These are phyloP conservation scores for Clinocottus analis DNA, from an alignment of 2,113 vertebrate genomes.

Conservation along the genomic window DNA sequence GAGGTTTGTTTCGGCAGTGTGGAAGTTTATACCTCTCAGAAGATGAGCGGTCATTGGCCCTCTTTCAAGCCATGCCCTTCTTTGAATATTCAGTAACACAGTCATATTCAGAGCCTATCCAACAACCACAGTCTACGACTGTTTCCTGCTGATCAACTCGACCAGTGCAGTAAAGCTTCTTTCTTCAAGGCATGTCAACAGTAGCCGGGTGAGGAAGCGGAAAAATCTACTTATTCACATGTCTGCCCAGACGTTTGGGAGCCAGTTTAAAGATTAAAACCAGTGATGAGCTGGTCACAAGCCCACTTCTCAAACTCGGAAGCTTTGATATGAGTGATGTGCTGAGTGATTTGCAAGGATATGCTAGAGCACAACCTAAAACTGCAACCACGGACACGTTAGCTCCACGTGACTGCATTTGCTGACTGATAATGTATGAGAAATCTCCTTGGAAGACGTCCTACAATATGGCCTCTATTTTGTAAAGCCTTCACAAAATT, in stretches of 20 bases:
- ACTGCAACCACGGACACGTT: slow-evolving; percentile 41
- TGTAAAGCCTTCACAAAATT: neutral
- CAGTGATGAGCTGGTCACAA: slow-evolving; percentile 49
- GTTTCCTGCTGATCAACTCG: slow-evolving; percentile 10
- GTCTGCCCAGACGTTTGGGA: slow-evolving; percentile 21
- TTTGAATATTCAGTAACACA: slow-evolving; percentile 1
- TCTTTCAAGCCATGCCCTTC: slow-evolving; percentile 1
- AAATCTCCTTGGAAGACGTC: slow-evolving; percentile 28
- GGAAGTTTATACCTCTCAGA: neutral
- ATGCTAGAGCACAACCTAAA: slow-evolving; percentile 23
- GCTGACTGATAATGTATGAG: slow-evolving; percentile 52
- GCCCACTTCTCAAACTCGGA: slow-evolving; percentile 9
- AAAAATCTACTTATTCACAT: slow-evolving; percentile 44
- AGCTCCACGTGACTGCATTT: slow-evolving; percentile 48
- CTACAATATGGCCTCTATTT: neutral
- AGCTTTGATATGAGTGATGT: slow-evolving; percentile 16
- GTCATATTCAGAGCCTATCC: neutral
- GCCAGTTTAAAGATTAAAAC: slow-evolving; percentile 39
- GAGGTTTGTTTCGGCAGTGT: slow-evolving; percentile 29
- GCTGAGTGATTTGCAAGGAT: slow-evolving; percentile 33
- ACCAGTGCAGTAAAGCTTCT: slow-evolving; percentile 20
- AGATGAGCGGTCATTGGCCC: neutral
- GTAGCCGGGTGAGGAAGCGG: slow-evolving; percentile 33
- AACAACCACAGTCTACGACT: neutral
- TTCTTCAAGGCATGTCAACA: slow-evolving; percentile 36